Evolutionary conservation across 2,797 vertebrate species (phyloP).

Genomic region (Melanotaenia pygmaea): DNA sequence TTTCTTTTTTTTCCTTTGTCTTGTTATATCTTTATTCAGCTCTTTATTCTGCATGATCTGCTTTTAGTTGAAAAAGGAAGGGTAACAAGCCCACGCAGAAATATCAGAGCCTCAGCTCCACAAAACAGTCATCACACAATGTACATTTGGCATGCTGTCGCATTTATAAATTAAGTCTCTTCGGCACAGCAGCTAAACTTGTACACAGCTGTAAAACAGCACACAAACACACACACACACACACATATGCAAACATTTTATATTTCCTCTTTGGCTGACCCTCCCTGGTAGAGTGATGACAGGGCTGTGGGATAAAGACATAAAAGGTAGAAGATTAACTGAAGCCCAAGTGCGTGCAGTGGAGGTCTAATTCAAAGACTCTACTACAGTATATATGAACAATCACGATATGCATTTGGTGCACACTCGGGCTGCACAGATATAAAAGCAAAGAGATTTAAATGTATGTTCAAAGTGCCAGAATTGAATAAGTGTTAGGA

Average conservation of each 20-base stretch:
- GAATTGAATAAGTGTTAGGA: conserved; percentile 33
- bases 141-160: conserved; percentile 38
- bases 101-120: conserved; percentile 34
- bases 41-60: conserved; percentile 22
- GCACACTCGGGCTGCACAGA: conserved; percentile 30
- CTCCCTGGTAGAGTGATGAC: conserved; percentile 52
- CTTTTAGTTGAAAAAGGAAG: conserved; percentile 37
- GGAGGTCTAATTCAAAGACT: conserved; percentile 43
- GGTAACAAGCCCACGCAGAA: conserved; percentile 31
- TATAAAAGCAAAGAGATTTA: conserved; percentile 31
- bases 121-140: conserved; percentile 19
- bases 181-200: conserved; percentile 23
- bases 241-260: conserved; percentile 33
- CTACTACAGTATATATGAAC: conserved; percentile 20
- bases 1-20: background rate
- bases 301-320: conserved; percentile 42
- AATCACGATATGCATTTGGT: conserved; percentile 29
- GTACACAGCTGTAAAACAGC: conserved; percentile 24
- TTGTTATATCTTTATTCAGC: conserved; percentile 7
- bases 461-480: conserved; percentile 25
- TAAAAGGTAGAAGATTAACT: conserved; percentile 42
- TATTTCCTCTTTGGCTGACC: conserved; percentile 58
- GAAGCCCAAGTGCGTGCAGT: conserved; percentile 36
- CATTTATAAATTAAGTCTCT: conserved; percentile 54
- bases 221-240: conserved; percentile 23